These are phyloP conservation scores for Siniperca obscura DNA, from an alignment of 2,797 vertebrate species.

Conservation along the genomic window DNA sequence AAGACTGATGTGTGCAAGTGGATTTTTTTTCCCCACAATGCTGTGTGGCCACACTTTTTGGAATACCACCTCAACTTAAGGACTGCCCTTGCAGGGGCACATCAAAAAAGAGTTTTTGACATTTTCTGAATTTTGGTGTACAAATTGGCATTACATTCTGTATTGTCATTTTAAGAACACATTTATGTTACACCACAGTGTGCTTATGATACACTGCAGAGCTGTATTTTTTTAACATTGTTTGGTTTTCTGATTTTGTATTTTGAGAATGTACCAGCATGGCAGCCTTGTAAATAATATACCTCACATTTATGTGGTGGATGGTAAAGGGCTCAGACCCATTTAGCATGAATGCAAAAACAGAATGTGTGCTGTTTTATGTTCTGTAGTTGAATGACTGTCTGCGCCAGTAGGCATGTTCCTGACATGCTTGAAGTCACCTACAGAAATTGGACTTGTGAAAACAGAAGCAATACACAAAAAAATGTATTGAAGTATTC, in stretches of 20 bases:
- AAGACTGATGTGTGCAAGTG: slow-evolving; percentile 80
- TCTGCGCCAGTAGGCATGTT: slow-evolving; percentile 9
- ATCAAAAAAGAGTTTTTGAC: slow-evolving; percentile 34
- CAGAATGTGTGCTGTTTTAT: slow-evolving; percentile 23
- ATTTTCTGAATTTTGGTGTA: slow-evolving; percentile 28
- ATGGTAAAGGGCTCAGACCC: slow-evolving; percentile 57
- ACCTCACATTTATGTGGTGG: slow-evolving; percentile 60
- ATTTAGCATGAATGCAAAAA: slow-evolving; percentile 68
- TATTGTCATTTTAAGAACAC: slow-evolving; percentile 42
- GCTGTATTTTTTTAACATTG: slow-evolving; percentile 59
- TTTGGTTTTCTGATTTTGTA: slow-evolving; percentile 51
- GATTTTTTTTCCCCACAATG: background rate
- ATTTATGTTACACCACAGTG: slow-evolving; percentile 26
- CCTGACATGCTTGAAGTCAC: slow-evolving; percentile 51
- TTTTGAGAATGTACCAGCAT: slow-evolving; percentile 70
- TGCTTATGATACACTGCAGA: slow-evolving; percentile 43
- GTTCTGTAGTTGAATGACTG: slow-evolving; percentile 40
- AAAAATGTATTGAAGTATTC: background rate
- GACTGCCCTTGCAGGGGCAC: slow-evolving; percentile 30
- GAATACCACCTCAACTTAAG: slow-evolving; percentile 16
- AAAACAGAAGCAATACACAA: slow-evolving; percentile 11
- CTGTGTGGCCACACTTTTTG: background rate
- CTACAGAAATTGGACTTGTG: background rate
- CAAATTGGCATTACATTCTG: slow-evolving; percentile 22
- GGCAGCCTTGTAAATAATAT: slow-evolving; percentile 72